Evolutionary conservation across 2,888 invertebrate genomes (phyloP).

Genomic region (Ornithoptera priamus): DNA sequence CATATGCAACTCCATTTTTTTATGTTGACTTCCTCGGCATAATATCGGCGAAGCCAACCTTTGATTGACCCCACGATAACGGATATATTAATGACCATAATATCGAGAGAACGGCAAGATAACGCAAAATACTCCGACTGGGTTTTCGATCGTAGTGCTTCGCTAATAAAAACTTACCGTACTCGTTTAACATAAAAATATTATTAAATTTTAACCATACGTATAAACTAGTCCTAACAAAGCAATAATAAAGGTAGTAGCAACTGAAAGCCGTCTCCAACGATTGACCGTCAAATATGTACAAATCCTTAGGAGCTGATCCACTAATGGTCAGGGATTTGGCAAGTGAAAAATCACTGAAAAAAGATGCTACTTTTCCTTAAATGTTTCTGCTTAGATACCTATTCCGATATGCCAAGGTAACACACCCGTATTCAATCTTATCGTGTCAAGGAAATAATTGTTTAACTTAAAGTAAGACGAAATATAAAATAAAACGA

Average conservation of each 20-base stretch:
- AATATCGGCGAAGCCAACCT: slow-evolving; percentile 17
- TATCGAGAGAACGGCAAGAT: slow-evolving; percentile 19
- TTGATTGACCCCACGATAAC: slow-evolving; percentile 28
- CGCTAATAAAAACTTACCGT: neutral
- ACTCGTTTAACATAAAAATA: too few relatives aligned
- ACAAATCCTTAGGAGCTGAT: too few relatives aligned
- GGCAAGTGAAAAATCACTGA: too few relatives aligned
- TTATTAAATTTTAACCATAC: too few relatives aligned
- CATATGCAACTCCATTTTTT: neutral
- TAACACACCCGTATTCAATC: neutral
- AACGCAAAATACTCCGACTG: slow-evolving; percentile 11
- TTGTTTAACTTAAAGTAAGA: neutral
- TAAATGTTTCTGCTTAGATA: too few relatives aligned
- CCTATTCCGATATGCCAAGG: neutral
- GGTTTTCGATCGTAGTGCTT: slow-evolving; percentile 11
- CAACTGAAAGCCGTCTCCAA: too few relatives aligned
- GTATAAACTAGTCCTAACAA: too few relatives aligned
- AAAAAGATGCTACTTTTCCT: too few relatives aligned
- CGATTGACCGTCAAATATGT: too few relatives aligned
- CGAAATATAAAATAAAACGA: neutral
- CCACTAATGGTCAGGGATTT: too few relatives aligned
- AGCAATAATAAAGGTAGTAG: too few relatives aligned
- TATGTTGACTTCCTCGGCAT: slow-evolving; percentile 8
- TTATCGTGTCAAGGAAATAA: neutral
- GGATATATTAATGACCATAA: slow-evolving; percentile 20